Percentiles rank a stretch among this genome's conserved stretches.
Evolutionary conservation across 2,888 invertebrate genomes (phyloP).

Genomic region (Parascotia fuliginaria): DNA sequence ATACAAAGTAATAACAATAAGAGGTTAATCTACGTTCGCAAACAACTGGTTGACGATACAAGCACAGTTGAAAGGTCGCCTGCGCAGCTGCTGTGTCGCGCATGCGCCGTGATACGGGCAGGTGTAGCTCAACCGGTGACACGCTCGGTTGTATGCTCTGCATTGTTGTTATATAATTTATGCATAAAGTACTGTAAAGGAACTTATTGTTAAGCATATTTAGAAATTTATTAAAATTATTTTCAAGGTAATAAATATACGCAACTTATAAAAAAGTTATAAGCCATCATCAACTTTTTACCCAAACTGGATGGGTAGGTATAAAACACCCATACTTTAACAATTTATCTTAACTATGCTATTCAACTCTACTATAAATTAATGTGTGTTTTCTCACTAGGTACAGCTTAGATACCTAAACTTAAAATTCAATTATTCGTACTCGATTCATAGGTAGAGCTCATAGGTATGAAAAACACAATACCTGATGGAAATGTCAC

Average conservation of each 20-base stretch:
- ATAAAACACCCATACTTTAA: too few species aligned
- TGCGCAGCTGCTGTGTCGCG: constrained; percentile 54
- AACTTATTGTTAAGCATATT: background rate
- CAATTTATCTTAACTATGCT: too few species aligned
- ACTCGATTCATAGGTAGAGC: too few species aligned
- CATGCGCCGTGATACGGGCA: constrained; percentile 67
- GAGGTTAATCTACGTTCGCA: constrained; percentile 3
- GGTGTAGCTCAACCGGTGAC: constrained; percentile 54
- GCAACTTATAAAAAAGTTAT: too few species aligned
- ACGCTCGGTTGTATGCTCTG: constrained; percentile 47
- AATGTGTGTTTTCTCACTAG: too few species aligned
- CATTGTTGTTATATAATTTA: constrained; percentile 33
- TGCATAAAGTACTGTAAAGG: background rate
- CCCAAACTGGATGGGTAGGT: too few species aligned
- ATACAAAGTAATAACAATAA: background rate
- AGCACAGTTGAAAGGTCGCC: constrained; percentile 54
- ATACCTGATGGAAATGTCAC: too few species aligned
- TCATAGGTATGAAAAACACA: too few species aligned
- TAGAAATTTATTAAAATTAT: background rate
- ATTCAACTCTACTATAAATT: too few species aligned
- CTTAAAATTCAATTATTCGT: too few species aligned
- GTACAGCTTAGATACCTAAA: too few species aligned
- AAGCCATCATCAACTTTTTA: too few species aligned
- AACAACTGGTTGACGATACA: constrained; percentile 40
- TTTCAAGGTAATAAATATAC: background rate